Percentiles rank a stretch among this genome's conserved stretches.
phyloP scores from a whole-genome alignment of 2,797 vertebrate genomes.

The Phrynocephalus vlangalii region DNA sequence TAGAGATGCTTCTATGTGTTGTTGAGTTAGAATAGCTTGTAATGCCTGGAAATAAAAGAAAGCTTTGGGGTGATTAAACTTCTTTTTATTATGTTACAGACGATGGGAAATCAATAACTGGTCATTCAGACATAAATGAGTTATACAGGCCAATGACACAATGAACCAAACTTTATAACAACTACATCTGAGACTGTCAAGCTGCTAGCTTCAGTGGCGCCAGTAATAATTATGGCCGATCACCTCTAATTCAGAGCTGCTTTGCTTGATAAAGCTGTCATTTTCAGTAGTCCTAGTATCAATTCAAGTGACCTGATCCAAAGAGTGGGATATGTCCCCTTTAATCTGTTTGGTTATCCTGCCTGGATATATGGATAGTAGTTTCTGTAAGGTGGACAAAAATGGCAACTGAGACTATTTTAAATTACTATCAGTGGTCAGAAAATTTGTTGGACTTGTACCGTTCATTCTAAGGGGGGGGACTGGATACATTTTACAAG shows the following conservation, averaged over 20 bases:
- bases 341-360: conserved; percentile 46
- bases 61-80: conserved; percentile 71
- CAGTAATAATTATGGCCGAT: conserved; percentile 83
- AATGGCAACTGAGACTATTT: conserved; percentile 42
- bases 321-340: background rate
- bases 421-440: conserved; percentile 6
- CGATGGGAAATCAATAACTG: conserved; percentile 80
- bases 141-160: conserved; percentile 83
- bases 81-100: conserved; percentile 80
- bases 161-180: conserved; percentile 81
- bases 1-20: background rate
- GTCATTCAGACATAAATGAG: conserved; percentile 80
- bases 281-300: conserved; percentile 73
- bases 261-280: conserved; percentile 82
- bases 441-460: background rate
- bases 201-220: conserved; percentile 80
- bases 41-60: conserved; percentile 69
- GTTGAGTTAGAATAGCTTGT: conserved; percentile 57
- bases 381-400: conserved; percentile 48
- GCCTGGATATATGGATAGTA: background rate
- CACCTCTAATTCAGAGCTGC: conserved; percentile 84
- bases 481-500: background rate
- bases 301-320: conserved; percentile 52
- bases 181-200: conserved; percentile 81
- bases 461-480: conserved; percentile 17